These are phyloP conservation scores for Anabas testudineus DNA, from an alignment of 2,797 vertebrate genomes.

Conservation along the genomic window DNA sequence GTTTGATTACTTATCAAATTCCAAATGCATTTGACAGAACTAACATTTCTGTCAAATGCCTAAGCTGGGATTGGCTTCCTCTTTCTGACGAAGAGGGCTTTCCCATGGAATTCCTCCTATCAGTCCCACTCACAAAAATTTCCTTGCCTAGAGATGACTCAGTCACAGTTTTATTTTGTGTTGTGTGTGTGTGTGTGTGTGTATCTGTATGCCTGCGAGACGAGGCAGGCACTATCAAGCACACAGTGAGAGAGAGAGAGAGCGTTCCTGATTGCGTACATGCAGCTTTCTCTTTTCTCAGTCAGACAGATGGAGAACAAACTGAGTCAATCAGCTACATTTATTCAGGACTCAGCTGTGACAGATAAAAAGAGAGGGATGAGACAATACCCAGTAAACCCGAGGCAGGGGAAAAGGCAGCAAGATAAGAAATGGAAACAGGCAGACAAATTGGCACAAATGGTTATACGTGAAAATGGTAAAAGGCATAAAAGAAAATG, in stretches of 20 bases:
- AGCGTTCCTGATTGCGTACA: constrained; percentile 66
- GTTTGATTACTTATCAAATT: too few species aligned
- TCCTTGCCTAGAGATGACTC: constrained; percentile 64
- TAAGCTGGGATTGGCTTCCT: too few species aligned
- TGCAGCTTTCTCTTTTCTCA: constrained; percentile 44
- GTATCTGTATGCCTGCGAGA: constrained; percentile 46
- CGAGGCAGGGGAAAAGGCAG: constrained; percentile 33
- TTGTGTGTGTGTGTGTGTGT: constrained; percentile 33
- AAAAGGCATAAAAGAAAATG: constrained; percentile 19
- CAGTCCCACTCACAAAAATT: constrained; percentile 58
- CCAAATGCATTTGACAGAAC: too few species aligned
- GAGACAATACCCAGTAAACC: constrained; percentile 53
- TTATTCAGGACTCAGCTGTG: constrained; percentile 64
- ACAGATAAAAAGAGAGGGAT: constrained; percentile 46
- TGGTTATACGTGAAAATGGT: constrained; percentile 18
- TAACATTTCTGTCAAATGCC: too few species aligned
- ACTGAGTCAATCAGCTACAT: constrained; percentile 65
- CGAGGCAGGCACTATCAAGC: constrained; percentile 52
- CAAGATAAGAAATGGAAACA: constrained; percentile 26
- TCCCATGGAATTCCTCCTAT: constrained; percentile 71
- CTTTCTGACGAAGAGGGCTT: constrained; percentile 64
- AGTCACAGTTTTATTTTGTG: constrained; percentile 56
- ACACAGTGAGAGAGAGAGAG: constrained; percentile 56
- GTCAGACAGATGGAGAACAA: constrained; percentile 63
- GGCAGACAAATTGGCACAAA: constrained; percentile 32